Evolutionary conservation across 2,113 vertebrate species (phyloP).

Genomic region (Caranx melampygus): DNA sequence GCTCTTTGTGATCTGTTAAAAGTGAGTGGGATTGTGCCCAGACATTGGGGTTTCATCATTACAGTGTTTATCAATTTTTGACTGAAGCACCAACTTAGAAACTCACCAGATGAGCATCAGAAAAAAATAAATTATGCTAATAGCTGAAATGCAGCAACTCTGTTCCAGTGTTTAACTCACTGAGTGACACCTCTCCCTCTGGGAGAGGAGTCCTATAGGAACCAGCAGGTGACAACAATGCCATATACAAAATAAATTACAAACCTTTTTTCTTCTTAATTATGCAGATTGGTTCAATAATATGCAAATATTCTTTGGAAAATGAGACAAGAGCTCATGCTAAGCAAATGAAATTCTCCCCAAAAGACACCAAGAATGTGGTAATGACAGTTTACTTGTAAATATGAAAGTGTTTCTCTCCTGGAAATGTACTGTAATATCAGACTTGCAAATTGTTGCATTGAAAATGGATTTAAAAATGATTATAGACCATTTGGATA

Average conservation of each 20-base stretch:
- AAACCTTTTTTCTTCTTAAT: conserved; percentile 20
- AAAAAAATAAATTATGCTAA: conserved; percentile 20
- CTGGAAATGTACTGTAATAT: background rate
- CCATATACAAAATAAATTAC: conserved; percentile 9
- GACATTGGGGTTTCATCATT: background rate
- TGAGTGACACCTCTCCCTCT: conserved; percentile 45
- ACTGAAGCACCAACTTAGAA: background rate
- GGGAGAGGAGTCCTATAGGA: conserved; percentile 21
- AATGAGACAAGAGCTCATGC: conserved; percentile 40
- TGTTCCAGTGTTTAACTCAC: conserved; percentile 25
- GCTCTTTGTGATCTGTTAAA: background rate
- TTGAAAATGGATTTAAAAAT: conserved; percentile 37
- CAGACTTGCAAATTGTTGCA: conserved; percentile 10
- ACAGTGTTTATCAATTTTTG: background rate
- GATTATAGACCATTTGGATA: conserved; percentile 23
- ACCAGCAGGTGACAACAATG: conserved; percentile 36
- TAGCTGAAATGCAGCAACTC: background rate
- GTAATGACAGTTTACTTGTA: background rate
- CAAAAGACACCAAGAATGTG: conserved; percentile 15
- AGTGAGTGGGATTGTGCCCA: background rate
- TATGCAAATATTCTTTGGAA: conserved; percentile 39
- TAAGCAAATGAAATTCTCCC: conserved; percentile 47
- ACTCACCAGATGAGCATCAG: conserved; percentile 1
- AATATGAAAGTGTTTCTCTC: background rate
- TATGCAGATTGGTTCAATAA: conserved; percentile 59